phyloP scores from a whole-genome alignment of 2,888 invertebrate genomes.

The Metallyticus violacea region DNA sequence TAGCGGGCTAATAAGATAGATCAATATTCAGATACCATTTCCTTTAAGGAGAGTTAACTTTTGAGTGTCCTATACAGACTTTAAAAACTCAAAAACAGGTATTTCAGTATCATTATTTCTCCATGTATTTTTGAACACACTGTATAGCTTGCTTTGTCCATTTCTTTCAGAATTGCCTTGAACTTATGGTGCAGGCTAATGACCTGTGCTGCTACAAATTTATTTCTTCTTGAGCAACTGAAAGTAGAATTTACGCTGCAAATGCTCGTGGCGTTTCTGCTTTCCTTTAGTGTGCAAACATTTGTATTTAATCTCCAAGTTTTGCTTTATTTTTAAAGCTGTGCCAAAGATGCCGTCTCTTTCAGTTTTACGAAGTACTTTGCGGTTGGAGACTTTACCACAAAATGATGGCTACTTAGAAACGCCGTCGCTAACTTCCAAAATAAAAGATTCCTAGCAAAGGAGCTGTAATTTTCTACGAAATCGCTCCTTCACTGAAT shows the following conservation, averaged over 20 bases:
- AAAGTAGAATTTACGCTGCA: no score
- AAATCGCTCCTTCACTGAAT: background rate
- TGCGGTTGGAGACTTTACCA: background rate
- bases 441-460: background rate
- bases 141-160: no score
- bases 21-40: no score
- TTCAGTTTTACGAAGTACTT: background rate
- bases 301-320: background rate
- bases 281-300: background rate
- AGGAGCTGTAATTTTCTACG: background rate
- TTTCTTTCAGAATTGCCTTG: no score
- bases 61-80: no score
- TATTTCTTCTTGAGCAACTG: background rate
- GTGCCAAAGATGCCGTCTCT: background rate
- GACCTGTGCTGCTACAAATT: no score
- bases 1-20: no score
- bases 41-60: no score
- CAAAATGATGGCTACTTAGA: background rate
- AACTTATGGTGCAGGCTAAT: no score
- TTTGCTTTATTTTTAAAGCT: background rate
- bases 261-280: background rate
- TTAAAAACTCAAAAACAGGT: no score
- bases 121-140: no score
- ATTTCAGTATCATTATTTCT: no score
- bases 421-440: background rate